Conservation (phyloP, 1,140 invertebrate genomes). For the Magallana ariakensis region DNA sequence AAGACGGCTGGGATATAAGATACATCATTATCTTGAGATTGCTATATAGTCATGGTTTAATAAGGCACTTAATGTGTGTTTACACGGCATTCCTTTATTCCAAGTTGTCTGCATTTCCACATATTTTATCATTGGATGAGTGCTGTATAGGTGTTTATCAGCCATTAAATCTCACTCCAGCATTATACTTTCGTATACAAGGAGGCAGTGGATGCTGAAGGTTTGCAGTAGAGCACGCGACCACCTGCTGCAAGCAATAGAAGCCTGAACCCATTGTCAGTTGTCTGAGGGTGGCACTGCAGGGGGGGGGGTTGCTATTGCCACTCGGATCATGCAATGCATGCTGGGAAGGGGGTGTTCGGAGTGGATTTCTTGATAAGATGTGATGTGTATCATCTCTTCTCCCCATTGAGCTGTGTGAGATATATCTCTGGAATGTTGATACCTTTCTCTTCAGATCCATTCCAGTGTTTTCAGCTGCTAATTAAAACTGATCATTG, state of each 20-base stretch:
- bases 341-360: conserved; percentile 19
- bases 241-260: not conserved
- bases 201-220: not conserved
- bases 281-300: not conserved
- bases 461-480: not conserved
- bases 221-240: not conserved
- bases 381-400: not conserved
- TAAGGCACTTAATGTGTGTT: not conserved
- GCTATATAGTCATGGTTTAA: not conserved
- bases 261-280: not conserved
- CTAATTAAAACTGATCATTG: not conserved
- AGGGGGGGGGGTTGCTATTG: not conserved
- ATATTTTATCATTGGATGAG: conserved; percentile 26
- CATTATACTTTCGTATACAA: not conserved
- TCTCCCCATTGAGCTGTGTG: not conserved
- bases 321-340: conserved; percentile 6
- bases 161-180: not conserved
- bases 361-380: conserved; percentile 1
- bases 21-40: not conserved
- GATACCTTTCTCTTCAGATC: no score
- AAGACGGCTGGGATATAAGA: not conserved
- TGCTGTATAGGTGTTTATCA: not conserved
- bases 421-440: no score
- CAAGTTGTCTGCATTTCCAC: conserved; percentile 13
- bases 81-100: not conserved